Evolutionary conservation across 2,888 invertebrate genomes (phyloP).

Genomic region (Spilosoma lubricipeda): DNA sequence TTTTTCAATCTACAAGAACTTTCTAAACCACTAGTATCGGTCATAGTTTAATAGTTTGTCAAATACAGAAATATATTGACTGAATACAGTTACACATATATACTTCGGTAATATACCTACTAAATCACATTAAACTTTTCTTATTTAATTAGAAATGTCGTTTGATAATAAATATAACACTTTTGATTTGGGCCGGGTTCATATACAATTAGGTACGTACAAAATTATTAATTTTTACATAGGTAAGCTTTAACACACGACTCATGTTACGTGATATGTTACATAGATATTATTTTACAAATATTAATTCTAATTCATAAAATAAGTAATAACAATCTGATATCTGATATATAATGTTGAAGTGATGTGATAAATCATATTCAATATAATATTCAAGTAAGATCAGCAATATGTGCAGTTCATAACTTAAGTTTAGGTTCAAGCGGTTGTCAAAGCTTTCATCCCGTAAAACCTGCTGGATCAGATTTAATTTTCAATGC

Average conservation of each 20-base stretch:
- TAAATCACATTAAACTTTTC: not conserved
- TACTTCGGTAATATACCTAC: not conserved
- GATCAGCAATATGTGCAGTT: not conserved
- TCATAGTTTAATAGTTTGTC: not conserved
- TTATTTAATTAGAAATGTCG: not conserved
- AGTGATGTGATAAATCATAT: too few species aligned
- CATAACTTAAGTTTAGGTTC: not conserved
- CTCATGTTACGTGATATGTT: not conserved
- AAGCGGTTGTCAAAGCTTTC: not conserved
- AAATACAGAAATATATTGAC: not conserved
- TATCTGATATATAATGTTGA: not conserved
- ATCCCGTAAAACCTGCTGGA: too few species aligned
- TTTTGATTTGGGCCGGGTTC: not conserved
- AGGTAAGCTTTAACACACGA: not conserved
- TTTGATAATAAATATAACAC: not conserved
- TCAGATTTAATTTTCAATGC: too few species aligned
- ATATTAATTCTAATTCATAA: not conserved
- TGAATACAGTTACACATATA: not conserved
- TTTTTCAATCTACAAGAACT: not conserved
- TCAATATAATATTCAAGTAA: not conserved
- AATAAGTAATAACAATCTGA: not conserved
- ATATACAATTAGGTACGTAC: not conserved
- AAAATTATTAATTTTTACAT: not conserved
- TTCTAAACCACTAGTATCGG: not conserved
- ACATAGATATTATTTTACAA: not conserved